Evolutionary conservation across 2,113 vertebrate species (phyloP).

Genomic region (Syngnathus scovelli): DNA sequence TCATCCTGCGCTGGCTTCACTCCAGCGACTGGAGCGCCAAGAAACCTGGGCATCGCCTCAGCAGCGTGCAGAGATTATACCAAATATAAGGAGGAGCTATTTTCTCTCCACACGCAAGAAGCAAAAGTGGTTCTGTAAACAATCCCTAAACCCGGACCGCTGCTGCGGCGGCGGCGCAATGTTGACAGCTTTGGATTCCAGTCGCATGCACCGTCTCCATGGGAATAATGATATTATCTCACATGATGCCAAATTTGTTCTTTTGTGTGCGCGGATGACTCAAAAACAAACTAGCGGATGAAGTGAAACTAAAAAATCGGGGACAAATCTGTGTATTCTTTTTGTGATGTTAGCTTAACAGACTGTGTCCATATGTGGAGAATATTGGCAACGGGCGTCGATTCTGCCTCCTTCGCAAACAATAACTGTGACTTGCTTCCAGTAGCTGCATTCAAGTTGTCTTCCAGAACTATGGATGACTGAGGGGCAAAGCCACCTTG

Average conservation of each 20-base stretch:
- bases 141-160: conserved; percentile 52
- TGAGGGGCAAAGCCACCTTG: conserved; percentile 14
- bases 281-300: conserved; percentile 47
- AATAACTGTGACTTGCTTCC: conserved; percentile 17
- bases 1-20: conserved; percentile 55
- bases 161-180: conserved; percentile 46
- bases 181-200: conserved; percentile 57
- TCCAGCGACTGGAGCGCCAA: conserved; percentile 45
- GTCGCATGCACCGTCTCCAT: conserved; percentile 28
- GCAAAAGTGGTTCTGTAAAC: conserved; percentile 57
- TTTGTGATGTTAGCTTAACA: conserved; percentile 33
- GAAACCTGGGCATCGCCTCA: conserved; percentile 55
- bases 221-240: conserved; percentile 52
- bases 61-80: conserved; percentile 62
- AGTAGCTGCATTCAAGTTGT: conserved; percentile 8
- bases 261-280: conserved; percentile 44
- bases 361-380: conserved; percentile 38
- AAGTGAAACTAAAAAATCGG: conserved; percentile 46
- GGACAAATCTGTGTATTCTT: conserved; percentile 36
- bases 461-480: neutral
- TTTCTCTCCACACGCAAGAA: conserved; percentile 37
- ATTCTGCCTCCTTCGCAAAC: conserved; percentile 15
- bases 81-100: conserved; percentile 58
- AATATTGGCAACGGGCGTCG: conserved; percentile 20
- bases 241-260: conserved; percentile 53